Percentiles rank a stretch among this genome's conserved stretches.
Conservation (phyloP, 2,888 invertebrate genomes). For the Tupiocoris notatus region DNA sequence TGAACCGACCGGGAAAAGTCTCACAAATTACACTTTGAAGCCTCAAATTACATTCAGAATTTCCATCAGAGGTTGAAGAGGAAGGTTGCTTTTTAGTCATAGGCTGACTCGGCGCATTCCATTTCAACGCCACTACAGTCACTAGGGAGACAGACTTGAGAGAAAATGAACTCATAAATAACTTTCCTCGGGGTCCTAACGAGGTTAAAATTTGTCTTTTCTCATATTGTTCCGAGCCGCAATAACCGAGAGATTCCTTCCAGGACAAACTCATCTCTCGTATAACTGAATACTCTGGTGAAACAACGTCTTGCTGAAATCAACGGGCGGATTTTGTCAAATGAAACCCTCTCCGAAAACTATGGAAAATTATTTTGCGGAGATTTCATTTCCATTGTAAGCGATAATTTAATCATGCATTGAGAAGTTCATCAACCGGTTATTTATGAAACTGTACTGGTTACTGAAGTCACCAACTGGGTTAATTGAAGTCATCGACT, state of each 20-base stretch:
- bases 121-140: background rate
- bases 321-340: too few species aligned
- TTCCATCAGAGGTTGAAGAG: slow-evolving; percentile 20
- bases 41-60: slow-evolving; percentile 34
- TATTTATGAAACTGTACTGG: too few species aligned
- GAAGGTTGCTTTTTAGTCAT: background rate
- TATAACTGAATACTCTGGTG: background rate
- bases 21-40: slow-evolving; percentile 36
- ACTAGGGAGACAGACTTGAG: background rate
- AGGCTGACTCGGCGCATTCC: background rate
- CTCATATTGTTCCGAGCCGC: background rate
- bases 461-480: too few species aligned
- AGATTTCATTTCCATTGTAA: too few species aligned
- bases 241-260: background rate
- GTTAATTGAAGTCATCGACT: too few species aligned
- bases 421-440: too few species aligned
- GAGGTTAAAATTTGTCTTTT: background rate
- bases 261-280: background rate
- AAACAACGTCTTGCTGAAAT: too few species aligned
- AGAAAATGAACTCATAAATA: background rate
- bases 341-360: too few species aligned
- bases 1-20: slow-evolving; percentile 8
- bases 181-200: background rate
- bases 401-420: too few species aligned
- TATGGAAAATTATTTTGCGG: too few species aligned